Base-by-base conservation (phyloP, 2,113 vertebrate genomes). In the Plecotus auritus region DNA sequence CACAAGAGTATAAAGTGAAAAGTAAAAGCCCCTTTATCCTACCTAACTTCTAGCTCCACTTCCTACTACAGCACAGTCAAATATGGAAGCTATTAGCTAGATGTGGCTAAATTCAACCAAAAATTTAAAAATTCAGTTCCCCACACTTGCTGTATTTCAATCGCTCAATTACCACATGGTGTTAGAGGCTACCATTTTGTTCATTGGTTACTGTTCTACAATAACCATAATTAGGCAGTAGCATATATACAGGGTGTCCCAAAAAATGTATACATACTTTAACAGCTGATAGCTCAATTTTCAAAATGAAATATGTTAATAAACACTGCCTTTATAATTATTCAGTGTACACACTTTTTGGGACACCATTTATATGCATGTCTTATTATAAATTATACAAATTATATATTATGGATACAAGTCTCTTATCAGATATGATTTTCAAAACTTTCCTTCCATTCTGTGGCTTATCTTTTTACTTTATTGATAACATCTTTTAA, bases 101-200 rank as follows among this genome's bases (percentile, higher is more conserved):
- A 54, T 37, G 37, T 56, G 26, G 18, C 73, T 82, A 56, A 66
- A 74, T 40, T 49, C n/a, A 64, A 80, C 45, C 32, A 13, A 35
- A 73, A 64, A 23, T 13, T 12, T 7, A 51, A 66, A 67, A 35
- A 23, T n/a, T 26, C 73, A 70, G 30, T 67, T 54, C 42, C 72
- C 61, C 45, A 45, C 16, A 78, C 42, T 26, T n/a, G 47, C 74
- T 87, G 0, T 7, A 30, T 14, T 61, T 49, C 59, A 32, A 4
- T 4, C 16, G 22, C 69, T 54, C 22, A 30, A 0, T 37, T 4
- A 30, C 40, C 59, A 49, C n/a, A 3, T 0, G 11, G 45, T 11
- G 11, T 32, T 30, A 7, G 69, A 16, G 26, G 49, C 3, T 17
- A 26, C 22, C 20, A 18, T 7, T 2, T 1, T 12, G 18, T 5